phyloP scores from a whole-genome alignment of 2,888 invertebrate species.

The Hydrotaea cyrtoneurina region DNA sequence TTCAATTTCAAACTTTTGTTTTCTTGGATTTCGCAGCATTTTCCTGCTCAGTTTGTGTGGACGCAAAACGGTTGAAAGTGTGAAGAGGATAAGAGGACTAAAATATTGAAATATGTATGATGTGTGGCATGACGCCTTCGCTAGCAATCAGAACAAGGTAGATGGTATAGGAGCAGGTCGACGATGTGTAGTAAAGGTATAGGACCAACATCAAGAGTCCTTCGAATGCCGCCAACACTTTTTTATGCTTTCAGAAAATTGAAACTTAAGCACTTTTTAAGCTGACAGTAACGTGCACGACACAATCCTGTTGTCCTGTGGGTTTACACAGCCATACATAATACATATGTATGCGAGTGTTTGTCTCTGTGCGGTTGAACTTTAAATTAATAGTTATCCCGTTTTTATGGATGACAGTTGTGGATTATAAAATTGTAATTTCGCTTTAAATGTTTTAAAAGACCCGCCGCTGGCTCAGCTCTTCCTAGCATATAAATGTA shows the following conservation, averaged over 20 bases:
- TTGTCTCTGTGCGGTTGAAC: not conserved
- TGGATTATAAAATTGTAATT: constrained; percentile 33
- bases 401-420: not conserved
- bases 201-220: not conserved
- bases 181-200: not conserved
- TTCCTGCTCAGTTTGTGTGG: not conserved
- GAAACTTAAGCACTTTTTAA: constrained; percentile 27
- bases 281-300: constrained; percentile 13
- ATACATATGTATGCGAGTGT: not conserved
- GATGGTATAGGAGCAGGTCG: not conserved
- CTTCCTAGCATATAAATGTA: not conserved
- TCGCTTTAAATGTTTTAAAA: constrained; percentile 21
- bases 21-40: not conserved
- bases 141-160: not conserved
- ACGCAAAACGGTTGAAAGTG: not conserved
- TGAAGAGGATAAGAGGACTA: not conserved
- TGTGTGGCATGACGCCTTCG: no score
- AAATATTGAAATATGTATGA: not conserved
- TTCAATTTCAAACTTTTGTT: not conserved
- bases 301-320: constrained; percentile 13
- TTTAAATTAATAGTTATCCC: constrained; percentile 22
- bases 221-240: not conserved
- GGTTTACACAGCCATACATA: not conserved
- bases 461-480: constrained; percentile 1
- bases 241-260: constrained; percentile 14